Evolutionary conservation across 2,888 invertebrate genomes (phyloP), one percentile per base, ranked within the genome.

Genomic region (Notocelia uddmanniana): DNA sequence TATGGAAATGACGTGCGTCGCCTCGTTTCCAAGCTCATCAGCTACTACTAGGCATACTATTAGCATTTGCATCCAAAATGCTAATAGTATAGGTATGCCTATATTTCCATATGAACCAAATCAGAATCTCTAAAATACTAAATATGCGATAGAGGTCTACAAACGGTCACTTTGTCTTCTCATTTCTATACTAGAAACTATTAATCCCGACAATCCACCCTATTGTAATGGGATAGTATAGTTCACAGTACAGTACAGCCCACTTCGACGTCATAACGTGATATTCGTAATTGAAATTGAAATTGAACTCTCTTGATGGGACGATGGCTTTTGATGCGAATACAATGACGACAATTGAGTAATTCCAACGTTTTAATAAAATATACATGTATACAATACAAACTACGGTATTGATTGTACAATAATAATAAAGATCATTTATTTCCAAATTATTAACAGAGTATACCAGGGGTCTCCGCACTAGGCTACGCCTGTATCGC

Each of bases 261-360:
- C 52, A 21, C 52, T 23, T 19, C 11, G 19, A 54, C 11, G 23
- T 54, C 21, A 50, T 19, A 54, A 54, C 21, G 54, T 54, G 54
- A 54, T 54, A 54, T 23, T 23, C 21, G 58, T 58, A 58, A 34
- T 37, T 34, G 37, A 15, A 57, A 57, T 57, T 57, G 55, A 57
- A 58, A 58, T 58, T 58, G 37, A 18, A 37, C 18, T 19, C 57
- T 37, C 34, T 58, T 58, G 58, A 50, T 50, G 19, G 19, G 19
- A 11, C 19, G 11, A 13, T 19, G 58, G 58, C 37, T 37, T 58
- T 58, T 37, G 58, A 37, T 19, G 9, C 58, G 19, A 45, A 15
- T 31, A 57, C 34, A 37, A 13, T 34, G 34, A 34, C 34, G 37
- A 37, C 19, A 21, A 58, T 58, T 6, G 19, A 19, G 18, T 34